These are phyloP conservation scores for Ochropleura plecta DNA, from an alignment of 2,888 invertebrate genomes.

Conservation along the genomic window DNA sequence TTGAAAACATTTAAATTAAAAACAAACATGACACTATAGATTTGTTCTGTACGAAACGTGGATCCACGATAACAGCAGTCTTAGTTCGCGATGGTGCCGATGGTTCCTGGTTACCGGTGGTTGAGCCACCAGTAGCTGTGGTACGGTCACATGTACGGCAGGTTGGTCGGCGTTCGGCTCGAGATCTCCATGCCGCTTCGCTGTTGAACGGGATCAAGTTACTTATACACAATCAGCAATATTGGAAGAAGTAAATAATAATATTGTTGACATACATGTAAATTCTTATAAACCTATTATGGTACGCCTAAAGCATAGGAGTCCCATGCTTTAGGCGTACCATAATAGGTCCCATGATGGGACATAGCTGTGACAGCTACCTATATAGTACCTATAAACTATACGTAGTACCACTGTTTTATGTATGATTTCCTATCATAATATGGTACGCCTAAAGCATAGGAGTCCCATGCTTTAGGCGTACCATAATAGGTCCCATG, in stretches of 20 bases:
- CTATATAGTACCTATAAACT: too few species aligned
- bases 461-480: too few species aligned
- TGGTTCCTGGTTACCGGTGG: conserved; percentile 64
- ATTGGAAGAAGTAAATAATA: background rate
- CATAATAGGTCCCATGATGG: too few species aligned
- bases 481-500: too few species aligned
- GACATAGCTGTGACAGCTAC: too few species aligned
- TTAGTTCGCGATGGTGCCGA: conserved; percentile 35
- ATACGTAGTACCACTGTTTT: too few species aligned
- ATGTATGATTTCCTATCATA: too few species aligned
- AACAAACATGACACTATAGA: conserved; percentile 33
- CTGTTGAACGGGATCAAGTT: conserved; percentile 58
- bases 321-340: too few species aligned
- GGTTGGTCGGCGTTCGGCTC: conserved; percentile 79
- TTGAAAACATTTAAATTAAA: conserved; percentile 18
- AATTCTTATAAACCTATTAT: too few species aligned
- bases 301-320: too few species aligned
- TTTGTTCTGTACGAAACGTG: conserved; percentile 36
- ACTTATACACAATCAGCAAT: background rate
- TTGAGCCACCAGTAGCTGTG: conserved; percentile 80
- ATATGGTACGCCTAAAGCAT: too few species aligned
- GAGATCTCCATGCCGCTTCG: conserved; percentile 71
- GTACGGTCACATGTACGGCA: conserved; percentile 87
- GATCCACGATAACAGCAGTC: conserved; percentile 50
- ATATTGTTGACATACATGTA: too few species aligned